These are phyloP conservation scores for Tetramorium alpestre DNA, from an alignment of 1,140 invertebrate genomes.

Conservation along the genomic window DNA sequence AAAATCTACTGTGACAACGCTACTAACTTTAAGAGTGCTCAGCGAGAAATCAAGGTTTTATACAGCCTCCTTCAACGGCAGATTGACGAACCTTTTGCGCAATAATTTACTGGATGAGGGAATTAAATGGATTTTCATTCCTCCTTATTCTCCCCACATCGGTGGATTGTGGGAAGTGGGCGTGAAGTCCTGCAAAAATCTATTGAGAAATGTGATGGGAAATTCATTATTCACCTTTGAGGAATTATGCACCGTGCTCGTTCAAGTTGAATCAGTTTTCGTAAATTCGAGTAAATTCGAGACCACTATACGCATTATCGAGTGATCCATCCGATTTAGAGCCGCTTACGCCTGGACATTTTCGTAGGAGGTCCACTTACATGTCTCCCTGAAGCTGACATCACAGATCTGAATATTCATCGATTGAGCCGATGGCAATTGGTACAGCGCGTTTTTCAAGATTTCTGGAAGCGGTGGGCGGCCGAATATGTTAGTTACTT, in stretches of 20 bases:
- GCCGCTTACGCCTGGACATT: not conserved
- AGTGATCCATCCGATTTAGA: not conserved
- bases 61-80: not conserved
- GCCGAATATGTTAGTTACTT: not conserved
- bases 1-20: constrained; percentile 71
- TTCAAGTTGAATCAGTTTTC: not conserved
- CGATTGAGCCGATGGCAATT: not conserved
- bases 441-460: not conserved
- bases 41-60: constrained; percentile 35
- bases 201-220: not conserved
- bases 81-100: not conserved
- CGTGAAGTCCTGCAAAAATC: not conserved
- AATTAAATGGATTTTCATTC: not conserved
- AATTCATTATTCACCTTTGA: not conserved
- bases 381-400: not conserved
- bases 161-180: not conserved
- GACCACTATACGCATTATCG: not conserved
- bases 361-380: not conserved
- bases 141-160: not conserved
- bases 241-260: not conserved
- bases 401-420: not conserved
- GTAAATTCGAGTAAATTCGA: not conserved
- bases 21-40: constrained; percentile 77
- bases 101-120: not conserved
- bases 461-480: constrained; percentile 6